Evolutionary conservation across 2,113 vertebrate genomes (phyloP).

Genomic region (Odocoileus hemionus): DNA sequence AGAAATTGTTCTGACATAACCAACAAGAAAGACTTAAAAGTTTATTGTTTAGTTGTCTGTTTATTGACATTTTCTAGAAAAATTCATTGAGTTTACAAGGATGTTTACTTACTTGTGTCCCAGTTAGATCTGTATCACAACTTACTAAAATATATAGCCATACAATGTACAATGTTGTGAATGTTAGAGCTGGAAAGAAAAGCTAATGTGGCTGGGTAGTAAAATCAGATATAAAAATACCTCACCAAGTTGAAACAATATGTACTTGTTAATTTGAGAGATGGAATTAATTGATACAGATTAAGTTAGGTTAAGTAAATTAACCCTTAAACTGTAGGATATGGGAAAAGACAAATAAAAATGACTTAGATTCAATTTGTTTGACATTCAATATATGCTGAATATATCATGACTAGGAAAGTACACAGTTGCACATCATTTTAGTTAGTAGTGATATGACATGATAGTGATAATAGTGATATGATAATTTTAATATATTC

Average conservation of each 20-base stretch:
- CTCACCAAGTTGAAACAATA: neutral
- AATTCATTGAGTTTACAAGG: neutral
- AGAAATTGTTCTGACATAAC: neutral
- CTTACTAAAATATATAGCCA: neutral
- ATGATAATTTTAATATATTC: neutral
- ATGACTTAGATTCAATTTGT: neutral
- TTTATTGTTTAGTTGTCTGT: neutral
- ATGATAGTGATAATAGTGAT: neutral
- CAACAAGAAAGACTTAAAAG: neutral
- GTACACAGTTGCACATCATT: neutral
- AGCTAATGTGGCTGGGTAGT: neutral
- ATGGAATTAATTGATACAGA: neutral
- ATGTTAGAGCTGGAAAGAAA: neutral
- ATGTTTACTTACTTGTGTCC: neutral
- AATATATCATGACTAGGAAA: neutral
- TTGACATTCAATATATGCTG: neutral
- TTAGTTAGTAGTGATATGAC: neutral
- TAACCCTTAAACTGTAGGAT: neutral
- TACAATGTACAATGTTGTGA: neutral
- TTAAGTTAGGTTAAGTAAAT: neutral
- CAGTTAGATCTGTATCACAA: neutral
- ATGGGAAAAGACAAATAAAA: neutral
- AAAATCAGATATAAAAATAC: neutral
- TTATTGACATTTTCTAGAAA: neutral
- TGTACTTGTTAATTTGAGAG: neutral